phyloP scores from a whole-genome alignment of 2,888 invertebrate species.

The Gastrophysa polygoni region DNA sequence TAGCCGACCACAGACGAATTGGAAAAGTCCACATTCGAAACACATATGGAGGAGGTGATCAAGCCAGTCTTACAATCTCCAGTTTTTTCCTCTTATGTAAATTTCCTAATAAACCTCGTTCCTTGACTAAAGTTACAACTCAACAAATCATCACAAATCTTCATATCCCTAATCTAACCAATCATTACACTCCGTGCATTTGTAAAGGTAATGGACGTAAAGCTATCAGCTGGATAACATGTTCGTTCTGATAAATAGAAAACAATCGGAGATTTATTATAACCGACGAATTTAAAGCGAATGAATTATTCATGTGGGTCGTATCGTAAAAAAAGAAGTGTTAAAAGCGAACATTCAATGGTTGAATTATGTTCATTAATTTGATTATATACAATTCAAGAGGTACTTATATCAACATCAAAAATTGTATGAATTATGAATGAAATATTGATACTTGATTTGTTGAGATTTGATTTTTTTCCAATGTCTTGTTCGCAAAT shows the following conservation, averaged over 20 bases:
- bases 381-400: conserved; percentile 16
- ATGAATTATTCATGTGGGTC: conserved; percentile 32
- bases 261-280: conserved; percentile 1
- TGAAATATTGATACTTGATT: neutral
- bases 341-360: conserved; percentile 32
- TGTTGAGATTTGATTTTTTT: neutral
- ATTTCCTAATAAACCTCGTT: neutral
- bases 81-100: neutral
- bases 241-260: neutral
- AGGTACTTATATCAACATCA: neutral
- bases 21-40: too few relatives aligned
- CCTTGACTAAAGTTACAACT: neutral
- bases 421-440: neutral
- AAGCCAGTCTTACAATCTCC: too few relatives aligned
- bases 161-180: neutral
- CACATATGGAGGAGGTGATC: too few relatives aligned
- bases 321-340: conserved; percentile 28
- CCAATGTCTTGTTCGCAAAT: too few relatives aligned
- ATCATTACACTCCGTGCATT: neutral
- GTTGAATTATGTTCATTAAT: conserved; percentile 34
- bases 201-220: conserved; percentile 1
- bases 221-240: neutral
- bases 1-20: too few relatives aligned
- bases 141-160: neutral
- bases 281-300: conserved; percentile 27